Evolutionary conservation across 1,140 invertebrate genomes (phyloP).

Genomic region (Zaprionus davidi): DNA sequence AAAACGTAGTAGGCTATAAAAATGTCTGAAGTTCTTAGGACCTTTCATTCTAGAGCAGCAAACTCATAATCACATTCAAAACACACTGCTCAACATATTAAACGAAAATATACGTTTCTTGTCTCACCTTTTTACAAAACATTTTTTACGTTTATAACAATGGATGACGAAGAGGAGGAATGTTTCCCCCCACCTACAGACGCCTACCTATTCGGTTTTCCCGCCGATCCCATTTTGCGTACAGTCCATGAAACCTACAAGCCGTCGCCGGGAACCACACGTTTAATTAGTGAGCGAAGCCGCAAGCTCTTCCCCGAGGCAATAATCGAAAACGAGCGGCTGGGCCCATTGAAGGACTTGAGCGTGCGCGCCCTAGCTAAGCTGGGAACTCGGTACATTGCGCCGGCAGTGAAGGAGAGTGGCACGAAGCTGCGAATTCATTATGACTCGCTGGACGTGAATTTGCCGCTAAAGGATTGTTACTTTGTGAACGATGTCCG

Average conservation of each 20-base stretch:
- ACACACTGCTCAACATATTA: background rate
- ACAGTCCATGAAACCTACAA: slow-evolving; percentile 51
- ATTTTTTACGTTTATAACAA: background rate
- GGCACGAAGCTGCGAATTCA: slow-evolving; percentile 52
- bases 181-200: background rate
- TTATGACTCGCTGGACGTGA: slow-evolving; percentile 64
- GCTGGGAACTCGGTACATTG: slow-evolving; percentile 24
- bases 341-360: slow-evolving; percentile 63
- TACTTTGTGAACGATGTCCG: slow-evolving; percentile 55
- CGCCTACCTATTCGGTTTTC: background rate
- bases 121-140: background rate
- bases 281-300: slow-evolving; percentile 48
- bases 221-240: background rate
- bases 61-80: background rate
- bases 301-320: slow-evolving; percentile 57
- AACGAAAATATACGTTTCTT: background rate
- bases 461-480: slow-evolving; percentile 64
- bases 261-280: slow-evolving; percentile 27
- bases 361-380: slow-evolving; percentile 57
- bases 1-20: background rate
- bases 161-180: background rate
- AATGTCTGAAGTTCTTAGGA: background rate
- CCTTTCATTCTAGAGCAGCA: background rate
- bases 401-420: slow-evolving; percentile 37
- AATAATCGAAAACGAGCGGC: slow-evolving; percentile 49